Evolutionary conservation across 1,140 invertebrate species (phyloP).

Genomic region (Gonioctena quinquepunctata): DNA sequence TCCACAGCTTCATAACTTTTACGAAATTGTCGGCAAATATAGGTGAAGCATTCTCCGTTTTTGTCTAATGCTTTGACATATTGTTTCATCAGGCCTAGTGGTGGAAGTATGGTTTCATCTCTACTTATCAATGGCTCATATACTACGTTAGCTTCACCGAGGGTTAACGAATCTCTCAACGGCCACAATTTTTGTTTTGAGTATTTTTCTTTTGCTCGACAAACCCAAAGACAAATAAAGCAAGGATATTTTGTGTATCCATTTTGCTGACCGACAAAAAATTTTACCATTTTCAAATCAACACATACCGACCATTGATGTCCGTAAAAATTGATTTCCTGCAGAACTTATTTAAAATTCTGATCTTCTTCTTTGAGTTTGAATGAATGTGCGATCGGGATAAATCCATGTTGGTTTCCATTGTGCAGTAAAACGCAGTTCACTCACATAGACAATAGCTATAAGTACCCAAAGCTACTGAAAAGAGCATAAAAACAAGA

Average conservation of each 20-base stretch:
- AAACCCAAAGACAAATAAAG: constrained; percentile 49
- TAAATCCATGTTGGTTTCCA: constrained; percentile 47
- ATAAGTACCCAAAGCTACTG: too few relatives aligned
- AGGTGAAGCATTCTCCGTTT: background rate
- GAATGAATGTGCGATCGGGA: constrained; percentile 46
- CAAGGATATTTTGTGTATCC: constrained; percentile 52
- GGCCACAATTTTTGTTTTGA: constrained; percentile 34
- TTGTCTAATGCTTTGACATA: constrained; percentile 35
- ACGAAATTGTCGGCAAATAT: background rate
- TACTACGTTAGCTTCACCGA: constrained; percentile 13
- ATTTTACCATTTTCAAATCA: constrained; percentile 45
- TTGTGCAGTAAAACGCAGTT: constrained; percentile 53
- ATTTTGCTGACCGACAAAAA: constrained; percentile 48
- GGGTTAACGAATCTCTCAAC: constrained; percentile 20
- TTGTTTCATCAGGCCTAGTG: constrained; percentile 39
- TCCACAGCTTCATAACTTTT: background rate
- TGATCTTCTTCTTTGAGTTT: constrained; percentile 51
- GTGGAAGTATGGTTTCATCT: constrained; percentile 45
- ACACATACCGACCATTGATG: constrained; percentile 48
- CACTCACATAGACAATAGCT: too few relatives aligned
- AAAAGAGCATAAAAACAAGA: too few relatives aligned
- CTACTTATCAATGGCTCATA: constrained; percentile 23
- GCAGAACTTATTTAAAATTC: constrained; percentile 37
- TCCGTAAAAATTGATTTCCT: constrained; percentile 47
- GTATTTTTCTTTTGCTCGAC: constrained; percentile 39